Evolutionary conservation across 2,888 invertebrate genomes (phyloP).

Genomic region (Strigamia crassipes): DNA sequence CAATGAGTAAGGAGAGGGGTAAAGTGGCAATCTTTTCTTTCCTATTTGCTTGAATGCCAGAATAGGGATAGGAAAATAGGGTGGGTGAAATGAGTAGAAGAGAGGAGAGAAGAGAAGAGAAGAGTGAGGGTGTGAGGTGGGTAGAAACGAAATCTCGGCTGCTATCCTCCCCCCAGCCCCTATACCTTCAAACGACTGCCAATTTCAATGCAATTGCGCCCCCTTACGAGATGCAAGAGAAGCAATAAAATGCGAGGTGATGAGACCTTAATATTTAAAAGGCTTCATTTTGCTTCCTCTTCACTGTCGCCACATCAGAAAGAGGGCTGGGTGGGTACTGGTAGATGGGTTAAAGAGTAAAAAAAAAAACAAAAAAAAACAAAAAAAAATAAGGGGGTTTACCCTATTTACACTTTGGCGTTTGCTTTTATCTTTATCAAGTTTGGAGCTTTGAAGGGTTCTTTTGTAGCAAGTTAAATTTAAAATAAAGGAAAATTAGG

Average conservation of each 20-base stretch:
- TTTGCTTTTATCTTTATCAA: neutral
- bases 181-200: conserved; percentile 29
- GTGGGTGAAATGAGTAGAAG: neutral
- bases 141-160: neutral
- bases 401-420: neutral
- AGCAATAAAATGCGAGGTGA: conserved; percentile 42
- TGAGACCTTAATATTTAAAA: conserved; percentile 42
- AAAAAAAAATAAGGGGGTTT: neutral
- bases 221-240: conserved; percentile 34
- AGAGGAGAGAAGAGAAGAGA: neutral
- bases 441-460: neutral
- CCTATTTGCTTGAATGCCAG: conserved; percentile 42
- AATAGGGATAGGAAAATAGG: conserved; percentile 18
- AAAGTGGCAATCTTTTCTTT: conserved; percentile 42
- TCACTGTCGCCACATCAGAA: conserved; percentile 26
- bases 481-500: conserved; percentile 30
- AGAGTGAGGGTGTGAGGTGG: neutral
- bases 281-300: conserved; percentile 38
- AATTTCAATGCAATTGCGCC: conserved; percentile 42
- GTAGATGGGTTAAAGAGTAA: too few species aligned
- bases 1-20: conserved; percentile 42
- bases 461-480: neutral
- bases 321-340: neutral
- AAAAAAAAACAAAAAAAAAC: neutral
- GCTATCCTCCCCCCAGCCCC: neutral